Evolutionary conservation across 2,888 invertebrate species (phyloP), one percentile per base, ranked within the genome.

Genomic region (Azorinus chamasolen): DNA sequence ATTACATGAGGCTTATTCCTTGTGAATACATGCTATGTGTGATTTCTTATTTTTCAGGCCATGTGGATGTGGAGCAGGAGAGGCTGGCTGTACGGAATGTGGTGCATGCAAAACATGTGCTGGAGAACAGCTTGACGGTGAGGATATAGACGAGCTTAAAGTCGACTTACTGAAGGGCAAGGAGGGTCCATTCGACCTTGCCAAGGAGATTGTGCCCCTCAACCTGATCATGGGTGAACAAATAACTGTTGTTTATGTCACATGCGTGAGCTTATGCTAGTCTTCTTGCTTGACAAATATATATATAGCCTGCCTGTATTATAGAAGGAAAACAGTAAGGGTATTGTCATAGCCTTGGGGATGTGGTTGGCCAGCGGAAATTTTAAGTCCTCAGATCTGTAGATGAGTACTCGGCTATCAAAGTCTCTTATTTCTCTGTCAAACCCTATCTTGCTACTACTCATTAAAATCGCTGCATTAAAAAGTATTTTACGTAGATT

Each of bases 21-120:
- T n/a, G n/a, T n/a, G n/a, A n/a, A n/a, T n/a, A n/a, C n/a, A n/a
- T n/a, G n/a, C n/a, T n/a, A n/a, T n/a, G n/a, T n/a, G n/a, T n/a
- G n/a, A n/a, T n/a, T n/a, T n/a, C n/a, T n/a, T n/a, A n/a, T 32
- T 1, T 37, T 68, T 14, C 85, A 98, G 97, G 90, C 96, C 96
- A 88, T 99, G 98, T 93, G 97, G 98, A 0, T 99, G 98, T 94
- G 98, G 98, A 2, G 96, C 97, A 91, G 99, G 98, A 0, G 98
- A 98, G 92, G 96, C 97, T 63, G 98, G 98, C 0, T 99, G 98
- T 91, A 95, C 96, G 0, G 96, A 96, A 79, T 99, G 99, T 93
- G 79, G 99, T 2, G 95, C 97, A 41, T 99, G 99, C 92, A 95
- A 97, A 48, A 95, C 96, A 1, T 99, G 99, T 92, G 98, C 97